phyloP scores from a whole-genome alignment of 2,888 invertebrate species.

The Amphipoea lucens region DNA sequence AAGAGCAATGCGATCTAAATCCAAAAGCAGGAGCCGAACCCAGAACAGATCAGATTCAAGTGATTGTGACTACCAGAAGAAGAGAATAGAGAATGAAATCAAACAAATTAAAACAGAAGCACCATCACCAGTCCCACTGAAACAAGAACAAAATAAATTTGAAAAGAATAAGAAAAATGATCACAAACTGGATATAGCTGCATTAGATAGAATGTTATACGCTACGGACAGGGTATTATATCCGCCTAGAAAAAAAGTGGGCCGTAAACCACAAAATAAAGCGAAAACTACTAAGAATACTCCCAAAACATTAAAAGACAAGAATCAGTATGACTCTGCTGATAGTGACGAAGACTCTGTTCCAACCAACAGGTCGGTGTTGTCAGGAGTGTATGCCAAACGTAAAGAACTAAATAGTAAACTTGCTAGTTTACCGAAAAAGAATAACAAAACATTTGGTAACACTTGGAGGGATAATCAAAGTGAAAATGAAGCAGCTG shows the following conservation, averaged over 20 bases:
- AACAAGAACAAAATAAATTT: constrained; percentile 85
- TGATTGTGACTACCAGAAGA: constrained; percentile 86
- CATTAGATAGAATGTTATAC: constrained; percentile 92
- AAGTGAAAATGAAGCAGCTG: constrained; percentile 88
- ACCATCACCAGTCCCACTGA: constrained; percentile 85
- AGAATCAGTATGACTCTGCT: constrained; percentile 86
- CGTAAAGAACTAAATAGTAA: constrained; percentile 88
- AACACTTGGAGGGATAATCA: constrained; percentile 87
- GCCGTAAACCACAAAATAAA: constrained; percentile 91
- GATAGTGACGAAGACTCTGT: constrained; percentile 84
- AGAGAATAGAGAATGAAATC: constrained; percentile 85
- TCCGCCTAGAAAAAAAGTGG: constrained; percentile 94
- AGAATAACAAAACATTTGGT: constrained; percentile 82
- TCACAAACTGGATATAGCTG: constrained; percentile 89
- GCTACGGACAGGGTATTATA: constrained; percentile 94
- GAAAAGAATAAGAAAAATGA: constrained; percentile 85
- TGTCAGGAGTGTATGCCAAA: constrained; percentile 89
- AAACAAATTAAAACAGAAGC: constrained; percentile 88
- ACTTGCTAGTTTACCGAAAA: constrained; percentile 83
- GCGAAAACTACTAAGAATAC: constrained; percentile 80
- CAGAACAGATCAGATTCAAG: constrained; percentile 88
- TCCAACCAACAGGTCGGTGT: constrained; percentile 82
- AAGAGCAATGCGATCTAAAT: constrained; percentile 85
- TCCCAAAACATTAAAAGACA: constrained; percentile 85
- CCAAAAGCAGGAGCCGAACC: constrained; percentile 83